Evolutionary conservation across 30 jellyfish, hydroid and myxozoan species (phyloP).

Genomic region (Mastigias papua): DNA sequence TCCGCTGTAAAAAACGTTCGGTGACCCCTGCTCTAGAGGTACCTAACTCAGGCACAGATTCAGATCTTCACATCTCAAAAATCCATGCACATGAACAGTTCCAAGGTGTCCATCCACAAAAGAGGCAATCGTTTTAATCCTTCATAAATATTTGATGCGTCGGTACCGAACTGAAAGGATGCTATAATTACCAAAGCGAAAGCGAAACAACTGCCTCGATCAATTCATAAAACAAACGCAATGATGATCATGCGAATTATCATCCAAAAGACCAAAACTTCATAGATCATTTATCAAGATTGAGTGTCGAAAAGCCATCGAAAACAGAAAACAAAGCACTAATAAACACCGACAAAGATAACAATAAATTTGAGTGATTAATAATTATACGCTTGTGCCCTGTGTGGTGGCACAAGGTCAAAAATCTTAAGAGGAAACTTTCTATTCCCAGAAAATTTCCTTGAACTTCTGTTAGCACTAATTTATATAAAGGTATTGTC

Average conservation of each 20-base stretch:
- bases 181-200: not conserved
- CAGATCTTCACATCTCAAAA: no score
- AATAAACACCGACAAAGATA: not conserved
- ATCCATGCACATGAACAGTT: not conserved
- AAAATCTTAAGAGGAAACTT: no score
- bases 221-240: not conserved
- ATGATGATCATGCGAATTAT: not conserved
- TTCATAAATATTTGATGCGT: not conserved
- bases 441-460: no score
- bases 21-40: no score
- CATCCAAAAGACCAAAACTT: not conserved
- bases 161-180: not conserved
- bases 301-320: not conserved
- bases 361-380: not conserved
- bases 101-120: not conserved
- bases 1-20: no score
- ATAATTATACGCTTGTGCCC: not conserved
- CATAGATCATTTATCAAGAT: not conserved
- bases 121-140: not conserved
- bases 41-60: no score
- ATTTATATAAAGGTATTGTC: no score
- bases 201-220: not conserved
- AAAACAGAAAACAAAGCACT: not conserved
- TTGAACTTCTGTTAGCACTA: no score
- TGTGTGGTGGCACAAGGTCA: no score